Conservation (phyloP, 1,140 invertebrate genomes). For the Arctopsyche grandis region DNA sequence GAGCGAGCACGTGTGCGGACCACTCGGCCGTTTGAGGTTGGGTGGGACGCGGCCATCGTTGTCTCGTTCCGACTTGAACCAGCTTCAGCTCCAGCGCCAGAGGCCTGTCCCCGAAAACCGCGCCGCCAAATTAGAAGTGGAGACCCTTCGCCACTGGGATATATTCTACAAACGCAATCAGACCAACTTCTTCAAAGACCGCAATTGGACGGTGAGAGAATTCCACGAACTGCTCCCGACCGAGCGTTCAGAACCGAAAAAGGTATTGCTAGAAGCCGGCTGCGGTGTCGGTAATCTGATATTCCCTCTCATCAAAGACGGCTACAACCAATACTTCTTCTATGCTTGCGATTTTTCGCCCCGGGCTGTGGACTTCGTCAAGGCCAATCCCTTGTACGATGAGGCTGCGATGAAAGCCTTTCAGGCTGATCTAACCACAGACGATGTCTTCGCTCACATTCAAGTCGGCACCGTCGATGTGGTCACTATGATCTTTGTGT, state of each 20-base stretch:
- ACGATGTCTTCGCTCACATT: slow-evolving; percentile 69
- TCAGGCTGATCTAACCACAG: slow-evolving; percentile 75
- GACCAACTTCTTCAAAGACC: slow-evolving; percentile 93
- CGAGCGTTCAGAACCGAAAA: slow-evolving; percentile 56
- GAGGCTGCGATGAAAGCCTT: slow-evolving; percentile 78
- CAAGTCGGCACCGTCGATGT: slow-evolving; percentile 76
- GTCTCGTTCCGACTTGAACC: not conserved
- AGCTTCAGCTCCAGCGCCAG: slow-evolving; percentile 15
- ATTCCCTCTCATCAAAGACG: slow-evolving; percentile 90
- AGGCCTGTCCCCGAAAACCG: slow-evolving; percentile 23
- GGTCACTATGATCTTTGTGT: slow-evolving; percentile 93
- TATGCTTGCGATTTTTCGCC: slow-evolving; percentile 96
- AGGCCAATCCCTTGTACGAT: slow-evolving; percentile 71
- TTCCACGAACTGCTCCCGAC: slow-evolving; percentile 82
- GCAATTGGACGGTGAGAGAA: slow-evolving; percentile 96
- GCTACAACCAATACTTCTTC: slow-evolving; percentile 73
- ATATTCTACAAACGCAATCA: slow-evolving; percentile 97
- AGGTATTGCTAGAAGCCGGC: slow-evolving; percentile 85
- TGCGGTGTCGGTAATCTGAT: slow-evolving; percentile 98
- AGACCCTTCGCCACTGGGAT: slow-evolving; percentile 96
- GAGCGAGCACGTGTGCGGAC: not conserved
- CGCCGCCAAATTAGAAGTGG: slow-evolving; percentile 76
- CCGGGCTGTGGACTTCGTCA: slow-evolving; percentile 89
- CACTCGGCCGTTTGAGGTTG: not conserved
- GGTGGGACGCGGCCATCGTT: not conserved